Evolutionary conservation across 2,113 vertebrate species (phyloP), one percentile per base, ranked within the genome.

Genomic region (Prinia subflava): DNA sequence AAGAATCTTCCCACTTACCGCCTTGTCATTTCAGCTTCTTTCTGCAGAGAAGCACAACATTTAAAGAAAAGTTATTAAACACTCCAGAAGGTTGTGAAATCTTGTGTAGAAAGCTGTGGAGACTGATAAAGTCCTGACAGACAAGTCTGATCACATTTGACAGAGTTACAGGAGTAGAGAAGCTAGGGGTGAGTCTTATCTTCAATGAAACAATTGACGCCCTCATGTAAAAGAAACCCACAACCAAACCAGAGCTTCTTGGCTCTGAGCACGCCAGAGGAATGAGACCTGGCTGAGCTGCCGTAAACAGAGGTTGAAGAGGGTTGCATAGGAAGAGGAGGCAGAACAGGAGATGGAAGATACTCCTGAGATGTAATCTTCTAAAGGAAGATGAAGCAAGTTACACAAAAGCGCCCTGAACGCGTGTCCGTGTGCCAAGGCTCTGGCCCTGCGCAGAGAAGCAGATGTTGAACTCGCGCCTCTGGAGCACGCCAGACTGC

Each of bases 61-160:
- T 85, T 67, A 56, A 88, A 88, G 53, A 52, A 91, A 90, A 71
- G n/a, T 46, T 76, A 91, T 94, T 86, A 89, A 88, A 86, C 64
- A 42, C 7, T 18, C 49, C n/a, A 69, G 64, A 64, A 94, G 14
- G 13, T 96, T 97, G 62, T 79, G 92, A 92, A 96, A 97, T 57
- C 44, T 64, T 69, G 56, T 94, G 93, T 92, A 96, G 83, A 93
- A 94, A 89, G 93, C 28, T 35, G n/a, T 14, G 1, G 18, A 28
- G 44, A 71, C 35, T 92, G 92, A 97, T 92, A 81, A 86, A 84
- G 75, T 56, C 93, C n/a, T 87, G 92, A 94, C 88, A 96, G 93
- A 94, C 95, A 41, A 89, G 95, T 93, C 76, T 6, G 88, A 92
- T 93, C 92, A 63, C 92, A 71, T 95, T 68, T 75, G 53, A 87